Base-by-base conservation (phyloP, 2,797 vertebrate genomes). In the Onychomys torridus region DNA sequence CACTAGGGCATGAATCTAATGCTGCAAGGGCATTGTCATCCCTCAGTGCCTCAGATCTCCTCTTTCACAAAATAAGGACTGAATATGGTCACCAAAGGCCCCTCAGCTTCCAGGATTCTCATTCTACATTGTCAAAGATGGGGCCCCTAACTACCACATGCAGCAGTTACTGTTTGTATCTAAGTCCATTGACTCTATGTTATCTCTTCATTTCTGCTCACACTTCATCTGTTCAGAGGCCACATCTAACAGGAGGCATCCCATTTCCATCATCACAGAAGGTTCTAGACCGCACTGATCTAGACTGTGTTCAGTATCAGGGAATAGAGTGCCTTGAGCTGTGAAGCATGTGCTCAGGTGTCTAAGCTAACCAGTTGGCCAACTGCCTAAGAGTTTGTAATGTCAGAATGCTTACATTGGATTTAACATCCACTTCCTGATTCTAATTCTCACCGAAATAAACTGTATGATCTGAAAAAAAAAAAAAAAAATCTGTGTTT, bases 41-140 rank as follows among this genome's bases (percentile, higher is more conserved):
- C 34, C 67, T 32, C 2, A 0, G 71, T 55, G 7, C 49, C 84
- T 87, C 57, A 43, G 23, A 14, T 40, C 21, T 52, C 78, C 82
- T 59, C 46, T 63, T 34, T 2, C 16, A 3, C 65, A 49, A n/a
- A 71, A 3, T 82, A 55, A 91, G 29, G 25, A 34, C 49, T 82
- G 23, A 77, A 6, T 6, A 6, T 76, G 71, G 27, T 88, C 69
- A 57, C 63, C 2, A 2, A 1, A 27, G 88, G 46, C 8, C 32
- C 52, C 46, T 52, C 65, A 5, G 2, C 29, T 16, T 59, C 88
- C 14, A 0, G 34, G 69, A 4, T 21, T 37, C 71, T 29, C 0
- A 21, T 34, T 52, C 37, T 6, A 13, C 27, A 1, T 43, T 11
- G 9, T 10, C 75, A 59, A 11, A 23, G 4, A 0, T 1, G 2